Evolutionary conservation across 2,888 invertebrate genomes (phyloP).

Genomic region (Agrilus mali): DNA sequence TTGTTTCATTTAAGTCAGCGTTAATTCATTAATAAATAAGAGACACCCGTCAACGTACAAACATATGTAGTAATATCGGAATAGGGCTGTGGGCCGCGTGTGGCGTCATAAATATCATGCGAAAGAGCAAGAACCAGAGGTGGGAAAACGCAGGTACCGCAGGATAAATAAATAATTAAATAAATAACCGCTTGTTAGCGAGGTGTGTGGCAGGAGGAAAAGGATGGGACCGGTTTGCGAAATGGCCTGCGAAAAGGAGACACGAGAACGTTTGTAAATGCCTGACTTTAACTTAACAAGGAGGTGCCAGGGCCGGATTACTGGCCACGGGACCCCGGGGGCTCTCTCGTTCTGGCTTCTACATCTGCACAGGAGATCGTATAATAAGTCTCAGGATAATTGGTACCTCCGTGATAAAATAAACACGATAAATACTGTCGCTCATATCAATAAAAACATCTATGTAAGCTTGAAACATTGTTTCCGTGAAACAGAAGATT

Average conservation of each 20-base stretch:
- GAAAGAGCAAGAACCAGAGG: conserved; percentile 24
- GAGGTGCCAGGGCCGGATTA: not conserved
- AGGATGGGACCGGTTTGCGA: conserved; percentile 3
- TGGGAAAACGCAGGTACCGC: conserved; percentile 38
- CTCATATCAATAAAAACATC: too few relatives aligned
- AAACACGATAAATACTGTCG: too few relatives aligned
- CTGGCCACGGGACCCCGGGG: not conserved
- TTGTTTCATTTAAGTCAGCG: too few relatives aligned
- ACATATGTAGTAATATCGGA: too few relatives aligned
- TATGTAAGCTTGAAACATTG: too few relatives aligned
- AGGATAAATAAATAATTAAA: conserved; percentile 40
- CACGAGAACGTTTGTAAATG: not conserved
- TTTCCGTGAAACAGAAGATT: too few relatives aligned
- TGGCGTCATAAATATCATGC: conserved; percentile 33
- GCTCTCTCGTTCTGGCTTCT: too few relatives aligned
- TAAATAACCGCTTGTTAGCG: conserved; percentile 38
- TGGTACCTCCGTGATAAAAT: too few relatives aligned
- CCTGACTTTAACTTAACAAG: conserved; percentile 9
- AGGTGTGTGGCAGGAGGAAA: conserved; percentile 29
- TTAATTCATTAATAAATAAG: too few relatives aligned
- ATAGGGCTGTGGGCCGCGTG: conserved; percentile 26
- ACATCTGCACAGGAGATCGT: too few relatives aligned
- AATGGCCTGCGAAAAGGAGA: conserved; percentile 1
- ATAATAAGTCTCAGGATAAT: too few relatives aligned
- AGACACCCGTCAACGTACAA: too few relatives aligned